Conservation (phyloP, 2,888 invertebrate species). For the Mycalesis mineus region DNA sequence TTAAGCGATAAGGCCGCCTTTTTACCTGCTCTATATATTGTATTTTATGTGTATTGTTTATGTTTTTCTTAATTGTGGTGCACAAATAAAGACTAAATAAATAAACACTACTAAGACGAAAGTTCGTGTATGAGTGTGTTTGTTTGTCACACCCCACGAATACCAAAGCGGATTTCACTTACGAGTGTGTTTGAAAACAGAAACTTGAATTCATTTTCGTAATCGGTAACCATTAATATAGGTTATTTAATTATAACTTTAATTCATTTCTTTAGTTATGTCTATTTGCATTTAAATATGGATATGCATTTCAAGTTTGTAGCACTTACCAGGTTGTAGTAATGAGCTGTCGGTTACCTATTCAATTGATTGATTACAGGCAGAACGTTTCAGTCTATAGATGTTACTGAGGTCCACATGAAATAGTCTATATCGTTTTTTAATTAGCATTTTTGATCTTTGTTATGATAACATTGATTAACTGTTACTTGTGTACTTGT, state of each 20-base stretch:
- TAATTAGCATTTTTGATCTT: slow-evolving; percentile 11
- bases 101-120: too few relatives aligned
- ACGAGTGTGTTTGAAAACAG: too few relatives aligned
- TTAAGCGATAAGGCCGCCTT: too few relatives aligned
- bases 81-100: too few relatives aligned
- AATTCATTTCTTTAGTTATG: neutral
- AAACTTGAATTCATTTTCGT: too few relatives aligned
- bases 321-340: slow-evolving; percentile 14
- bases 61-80: too few relatives aligned
- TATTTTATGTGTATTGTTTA: too few relatives aligned
- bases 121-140: too few relatives aligned
- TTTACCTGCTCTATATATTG: too few relatives aligned
- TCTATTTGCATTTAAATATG: neutral
- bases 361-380: slow-evolving; percentile 20
- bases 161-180: too few relatives aligned
- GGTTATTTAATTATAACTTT: neutral
- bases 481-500: slow-evolving; percentile 1
- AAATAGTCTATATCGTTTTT: neutral
- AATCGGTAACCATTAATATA: neutral
- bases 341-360: slow-evolving; percentile 7
- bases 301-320: neutral
- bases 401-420: neutral
- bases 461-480: slow-evolving; percentile 9
- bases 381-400: slow-evolving; percentile 3
- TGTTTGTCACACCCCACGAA: too few relatives aligned